Evolutionary conservation across 2,888 invertebrate species (phyloP), one percentile per base, ranked within the genome.

Genomic region (Mimachlamys varia): DNA sequence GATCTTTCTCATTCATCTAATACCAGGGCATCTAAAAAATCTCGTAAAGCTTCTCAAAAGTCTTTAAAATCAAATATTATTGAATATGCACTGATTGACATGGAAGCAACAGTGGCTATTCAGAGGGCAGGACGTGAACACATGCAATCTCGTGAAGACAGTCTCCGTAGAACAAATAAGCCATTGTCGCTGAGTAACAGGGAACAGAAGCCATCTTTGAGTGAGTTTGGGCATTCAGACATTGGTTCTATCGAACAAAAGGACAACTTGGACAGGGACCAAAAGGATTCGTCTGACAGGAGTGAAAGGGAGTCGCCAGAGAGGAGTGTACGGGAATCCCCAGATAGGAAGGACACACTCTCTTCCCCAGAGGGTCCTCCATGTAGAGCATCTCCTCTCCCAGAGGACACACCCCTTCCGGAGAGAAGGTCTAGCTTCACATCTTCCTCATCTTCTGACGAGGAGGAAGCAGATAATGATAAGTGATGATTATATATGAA

Each of bases 81-180:
- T 33, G 96, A 96, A 87, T 97, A 96, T 93, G 96, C 96, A 7
- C 94, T 95, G 92, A 96, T 96, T 88, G 96, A 96, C 92, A 95
- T 96, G 94, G 94, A 95, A 5, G 96, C 96, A 5, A 97, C 96
- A 10, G 94, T 94, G 19, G 96, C 96, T 13, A 95, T 96, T 22
- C 95, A 96, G 76, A 94, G 95, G 90, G 95, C 96, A 12, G 94
- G 96, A 38, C 95, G 94, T 58, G 96, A 96, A 90, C 96, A 96
- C 92, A 96, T 96, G 2, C 95, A 94, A 91, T 93, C 94, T 62
- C 94, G 96, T 0, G 96, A 95, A 62, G 96, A 96, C 91, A 95
- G 94, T 90, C 92, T 96, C 49, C 92, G 94, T 50, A 89, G 92
- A 49, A 50, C 90, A 49, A 89, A 90, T 89, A 89, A 90, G 12